A percentile compares a stretch with the other conserved stretches of the same genome.
These are phyloP conservation scores for Microcebus murinus DNA, from an alignment of 2,113 vertebrate species.

Conservation along the genomic window DNA sequence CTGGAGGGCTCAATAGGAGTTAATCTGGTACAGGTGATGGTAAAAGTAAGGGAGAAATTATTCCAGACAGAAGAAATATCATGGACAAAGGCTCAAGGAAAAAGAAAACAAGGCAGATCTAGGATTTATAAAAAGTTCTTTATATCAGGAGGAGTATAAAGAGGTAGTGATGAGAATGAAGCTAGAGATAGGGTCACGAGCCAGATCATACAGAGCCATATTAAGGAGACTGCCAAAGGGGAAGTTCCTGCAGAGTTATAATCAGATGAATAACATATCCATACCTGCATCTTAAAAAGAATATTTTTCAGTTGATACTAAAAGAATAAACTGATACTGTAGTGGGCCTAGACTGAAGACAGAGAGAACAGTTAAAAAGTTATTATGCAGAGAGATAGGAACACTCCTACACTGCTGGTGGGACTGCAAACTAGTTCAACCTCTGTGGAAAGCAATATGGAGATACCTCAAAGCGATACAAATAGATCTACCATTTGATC, in stretches of 20 bases:
- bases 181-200: neutral
- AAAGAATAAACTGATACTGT: neutral
- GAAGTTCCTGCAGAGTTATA: neutral
- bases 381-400: neutral
- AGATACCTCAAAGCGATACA: no score
- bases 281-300: neutral
- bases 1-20: neutral
- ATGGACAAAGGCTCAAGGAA: neutral
- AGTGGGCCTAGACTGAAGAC: neutral
- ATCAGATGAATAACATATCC: neutral
- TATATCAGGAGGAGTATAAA: neutral
- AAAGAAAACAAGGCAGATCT: neutral
- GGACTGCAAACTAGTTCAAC: no score
- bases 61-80: neutral
- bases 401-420: no score
- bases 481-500: no score
- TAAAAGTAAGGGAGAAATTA: neutral
- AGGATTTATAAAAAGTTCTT: conserved; percentile 26
- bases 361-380: neutral
- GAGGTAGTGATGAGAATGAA: neutral
- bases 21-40: neutral
- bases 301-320: neutral
- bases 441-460: no score
- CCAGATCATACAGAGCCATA: neutral
- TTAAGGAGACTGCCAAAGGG: neutral